Evolutionary conservation across 1,140 invertebrate species (phyloP).

Genomic region (Zaprionus capensis): DNA sequence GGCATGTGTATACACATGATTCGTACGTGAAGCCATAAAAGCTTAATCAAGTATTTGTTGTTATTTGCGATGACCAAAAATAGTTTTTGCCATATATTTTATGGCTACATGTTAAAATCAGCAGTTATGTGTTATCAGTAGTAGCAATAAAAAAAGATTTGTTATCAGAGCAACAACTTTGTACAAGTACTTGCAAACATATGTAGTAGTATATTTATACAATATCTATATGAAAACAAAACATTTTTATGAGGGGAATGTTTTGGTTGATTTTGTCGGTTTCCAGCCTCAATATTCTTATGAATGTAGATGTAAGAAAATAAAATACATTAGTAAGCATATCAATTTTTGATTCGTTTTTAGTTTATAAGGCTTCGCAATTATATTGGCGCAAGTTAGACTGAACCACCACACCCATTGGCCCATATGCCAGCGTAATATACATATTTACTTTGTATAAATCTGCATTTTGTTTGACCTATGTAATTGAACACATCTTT

Average conservation of each 20-base stretch:
- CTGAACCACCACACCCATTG: constrained; percentile 7
- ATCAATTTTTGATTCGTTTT: constrained; percentile 42
- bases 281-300: constrained; percentile 32
- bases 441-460: constrained; percentile 19
- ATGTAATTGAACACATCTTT: constrained; percentile 66
- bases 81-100: constrained; percentile 37
- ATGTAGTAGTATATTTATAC: constrained; percentile 52
- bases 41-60: constrained; percentile 10
- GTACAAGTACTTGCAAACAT: constrained; percentile 51
- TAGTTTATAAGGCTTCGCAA: constrained; percentile 69
- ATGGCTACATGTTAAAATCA: constrained; percentile 48
- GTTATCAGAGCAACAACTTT: constrained; percentile 74
- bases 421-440: constrained; percentile 17
- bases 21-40: constrained; percentile 26
- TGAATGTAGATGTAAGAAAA: constrained; percentile 10
- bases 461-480: constrained; percentile 37
- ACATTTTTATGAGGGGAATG: constrained; percentile 66
- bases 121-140: constrained; percentile 58
- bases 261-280: constrained; percentile 37
- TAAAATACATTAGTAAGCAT: constrained; percentile 39
- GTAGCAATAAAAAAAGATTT: constrained; percentile 69
- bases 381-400: constrained; percentile 60
- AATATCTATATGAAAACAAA: constrained; percentile 50
- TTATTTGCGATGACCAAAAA: constrained; percentile 38
- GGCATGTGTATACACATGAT: constrained; percentile 47